Base-by-base conservation (phyloP, 2,113 vertebrate species). In the Onychostruthus taczanowskii region DNA sequence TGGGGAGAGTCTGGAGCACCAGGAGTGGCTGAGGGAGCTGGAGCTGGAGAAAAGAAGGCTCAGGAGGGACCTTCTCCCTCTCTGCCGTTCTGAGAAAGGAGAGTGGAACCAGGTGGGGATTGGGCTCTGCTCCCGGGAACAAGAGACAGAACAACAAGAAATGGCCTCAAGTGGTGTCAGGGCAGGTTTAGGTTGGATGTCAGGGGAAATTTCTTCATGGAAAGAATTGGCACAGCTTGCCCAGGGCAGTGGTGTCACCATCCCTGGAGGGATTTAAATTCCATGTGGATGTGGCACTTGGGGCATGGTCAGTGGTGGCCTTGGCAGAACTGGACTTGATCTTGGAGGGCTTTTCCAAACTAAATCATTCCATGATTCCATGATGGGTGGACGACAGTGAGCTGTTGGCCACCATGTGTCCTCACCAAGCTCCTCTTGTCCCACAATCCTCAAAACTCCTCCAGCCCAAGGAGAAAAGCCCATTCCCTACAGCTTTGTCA, bases 381-480 rank as follows among this genome's bases (percentile, higher is more conserved):
- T 13, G 47, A 3, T 1, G 20, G 15, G 7, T 37, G 53, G 63
- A 39, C 1, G 6, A 33, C 8, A 30, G 18, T 1, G 21, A 44
- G 7, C 21, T 79, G 23, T 27, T 0, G 9, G 30, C 26, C 19
- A 9, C 35, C 23, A 15, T 4, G 5, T 1, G 0, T 52, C 41
- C 20, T 28, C 1, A 1, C 16, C 2, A 3, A 50, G 8, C 13
- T 78, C 17, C 33, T 61, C 56, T 41, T 18, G 20, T 64, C 35
- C 61, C 20, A 20, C n/a, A 3, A 1, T 23, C 30, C n/a, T 9
- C 13, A 1, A 24, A n/a, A 22, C 30, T 81, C 6, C 43, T 72
- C 14, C 61, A 35, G 10, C 47, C 16, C 3, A 0, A 0, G 0
- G 22, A 37, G n/a, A 23, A 76, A 72, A 74, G 0, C 13, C 6